Evolutionary conservation across 1,140 invertebrate genomes (phyloP).

Genomic region (Aricia agestis): DNA sequence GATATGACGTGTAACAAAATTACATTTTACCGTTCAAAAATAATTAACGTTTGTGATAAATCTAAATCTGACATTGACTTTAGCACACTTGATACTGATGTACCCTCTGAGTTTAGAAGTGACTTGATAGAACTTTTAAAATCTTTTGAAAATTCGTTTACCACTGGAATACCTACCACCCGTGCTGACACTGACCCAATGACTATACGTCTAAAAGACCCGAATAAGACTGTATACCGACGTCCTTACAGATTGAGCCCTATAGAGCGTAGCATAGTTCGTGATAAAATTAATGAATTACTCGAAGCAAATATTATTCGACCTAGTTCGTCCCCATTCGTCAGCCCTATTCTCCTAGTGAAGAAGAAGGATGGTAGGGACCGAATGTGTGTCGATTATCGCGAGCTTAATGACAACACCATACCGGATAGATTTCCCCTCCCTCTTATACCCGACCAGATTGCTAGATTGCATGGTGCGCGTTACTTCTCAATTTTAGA

Average conservation of each 20-base stretch:
- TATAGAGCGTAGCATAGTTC: slow-evolving; percentile 23
- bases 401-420: slow-evolving; percentile 24
- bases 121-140: background rate
- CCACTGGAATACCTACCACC: slow-evolving; percentile 1
- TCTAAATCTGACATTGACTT: background rate
- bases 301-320: slow-evolving; percentile 19
- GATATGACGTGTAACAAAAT: background rate
- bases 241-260: slow-evolving; percentile 21
- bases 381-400: slow-evolving; percentile 25
- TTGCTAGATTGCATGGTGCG: background rate
- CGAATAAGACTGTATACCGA: slow-evolving; percentile 22
- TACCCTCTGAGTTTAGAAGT: background rate
- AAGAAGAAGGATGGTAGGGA: slow-evolving; percentile 27
- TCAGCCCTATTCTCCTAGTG: slow-evolving; percentile 25
- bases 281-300: slow-evolving; percentile 22
- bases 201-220: slow-evolving; percentile 23
- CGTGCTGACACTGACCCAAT: slow-evolving; percentile 21
- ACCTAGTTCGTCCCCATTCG: slow-evolving; percentile 25
- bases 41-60: background rate
- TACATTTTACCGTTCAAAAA: background rate
- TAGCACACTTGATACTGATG: background rate
- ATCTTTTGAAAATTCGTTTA: slow-evolving; percentile 9
- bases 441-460: slow-evolving; percentile 24
- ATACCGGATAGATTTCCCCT: slow-evolving; percentile 23
- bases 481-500: slow-evolving; percentile 15